Base-by-base conservation (phyloP, 2,797 vertebrate species). In the Argentina silus region DNA sequence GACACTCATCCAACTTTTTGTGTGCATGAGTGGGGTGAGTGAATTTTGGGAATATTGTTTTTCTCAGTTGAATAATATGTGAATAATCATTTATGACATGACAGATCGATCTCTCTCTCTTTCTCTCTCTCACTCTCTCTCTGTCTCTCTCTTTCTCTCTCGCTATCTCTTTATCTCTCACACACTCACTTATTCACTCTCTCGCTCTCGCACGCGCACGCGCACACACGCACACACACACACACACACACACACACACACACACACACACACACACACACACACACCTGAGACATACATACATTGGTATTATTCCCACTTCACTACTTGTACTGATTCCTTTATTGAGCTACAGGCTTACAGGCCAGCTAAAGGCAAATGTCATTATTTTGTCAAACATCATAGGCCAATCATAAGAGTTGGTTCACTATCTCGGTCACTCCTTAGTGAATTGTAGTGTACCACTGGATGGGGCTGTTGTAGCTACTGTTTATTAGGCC, bases 381-480 rank as follows among this genome's bases (percentile, higher is more conserved):
- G 11, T 27, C 23, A 27, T 8, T 12, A 14, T 60, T 12, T 27
- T 60, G 7, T 36, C 11, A 60, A 21, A 60, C 15, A 17, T 19
- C 11, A 2, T 19, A 17, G 19, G 6, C 15, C 4, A 10, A 36
- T 21, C 7, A 36, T 60, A 36, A 1, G 23, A 12, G 21, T 15
- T 4, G 27, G 6, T 27, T 42, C 60, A 43, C 36, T 44, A 10
- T 15, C 1, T 10, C 63, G 48, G 45, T 66, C 10, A 23, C 6
- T 45, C 8, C 0, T 60, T 27, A 60, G 36, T 36, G 27, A 27
- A 19, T 48, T n/a, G 42, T 0, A 10, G 19, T 17, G 44, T 48
- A 44, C 77, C 77, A 64, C 73, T 65, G 59, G 77, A 63, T 72
- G 77, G 69, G 73, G 66, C 42, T 69, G 69, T 70, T 68, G 77